phyloP scores from a whole-genome alignment of 2,888 invertebrate species.

The Drosophila neonasuta region DNA sequence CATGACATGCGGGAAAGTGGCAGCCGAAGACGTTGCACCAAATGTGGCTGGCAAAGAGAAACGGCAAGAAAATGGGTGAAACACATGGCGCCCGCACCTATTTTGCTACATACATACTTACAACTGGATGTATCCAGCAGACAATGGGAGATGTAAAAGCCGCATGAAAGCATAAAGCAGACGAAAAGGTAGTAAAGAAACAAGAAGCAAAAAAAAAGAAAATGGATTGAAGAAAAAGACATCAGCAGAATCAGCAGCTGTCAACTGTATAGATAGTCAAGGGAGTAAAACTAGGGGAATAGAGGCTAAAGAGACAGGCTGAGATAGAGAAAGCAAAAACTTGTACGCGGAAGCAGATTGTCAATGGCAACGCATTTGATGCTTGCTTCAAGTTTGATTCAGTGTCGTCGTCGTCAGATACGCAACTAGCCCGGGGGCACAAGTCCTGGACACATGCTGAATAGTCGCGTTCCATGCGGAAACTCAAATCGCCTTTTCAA shows the following conservation, averaged over 20 bases:
- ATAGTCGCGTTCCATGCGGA: slow-evolving; percentile 55
- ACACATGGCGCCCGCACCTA: slow-evolving; percentile 66
- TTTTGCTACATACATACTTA: slow-evolving; percentile 33
- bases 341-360: slow-evolving; percentile 70
- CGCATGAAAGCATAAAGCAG: slow-evolving; percentile 29
- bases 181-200: slow-evolving; percentile 10
- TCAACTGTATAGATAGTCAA: slow-evolving; percentile 15
- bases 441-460: slow-evolving; percentile 15
- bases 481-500: slow-evolving; percentile 36
- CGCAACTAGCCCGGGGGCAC: slow-evolving; percentile 11
- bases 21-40: slow-evolving; percentile 41
- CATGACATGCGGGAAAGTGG: slow-evolving; percentile 17
- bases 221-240: slow-evolving; percentile 17
- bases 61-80: slow-evolving; percentile 47
- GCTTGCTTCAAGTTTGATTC: slow-evolving; percentile 61
- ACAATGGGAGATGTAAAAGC: slow-evolving; percentile 53
- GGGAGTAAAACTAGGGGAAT: slow-evolving; percentile 2
- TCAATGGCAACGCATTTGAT: slow-evolving; percentile 62
- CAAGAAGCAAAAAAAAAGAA: background rate
- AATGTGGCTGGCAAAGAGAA: slow-evolving; percentile 34
- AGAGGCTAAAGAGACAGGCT: slow-evolving; percentile 16
- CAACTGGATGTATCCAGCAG: slow-evolving; percentile 28
- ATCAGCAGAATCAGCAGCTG: slow-evolving; percentile 35
- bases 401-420: slow-evolving; percentile 43
- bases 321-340: slow-evolving; percentile 34